These are phyloP conservation scores for Drosophila tripunctata DNA, from an alignment of 2,888 invertebrate species.

Conservation along the genomic window DNA sequence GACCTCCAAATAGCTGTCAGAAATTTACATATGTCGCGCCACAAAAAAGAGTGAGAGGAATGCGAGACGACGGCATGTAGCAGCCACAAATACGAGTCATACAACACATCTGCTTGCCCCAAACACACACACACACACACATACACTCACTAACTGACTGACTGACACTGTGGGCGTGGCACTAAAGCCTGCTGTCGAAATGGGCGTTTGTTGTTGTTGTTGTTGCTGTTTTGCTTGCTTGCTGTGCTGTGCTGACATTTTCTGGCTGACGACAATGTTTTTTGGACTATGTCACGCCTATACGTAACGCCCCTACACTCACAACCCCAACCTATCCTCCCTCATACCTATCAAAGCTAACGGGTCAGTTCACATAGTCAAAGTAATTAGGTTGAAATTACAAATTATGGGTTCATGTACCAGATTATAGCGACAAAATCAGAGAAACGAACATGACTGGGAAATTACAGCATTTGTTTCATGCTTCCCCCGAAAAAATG, in stretches of 20 bases:
- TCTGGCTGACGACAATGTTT: constrained; percentile 72
- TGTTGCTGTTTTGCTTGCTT: too few species aligned
- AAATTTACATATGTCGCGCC: constrained; percentile 68
- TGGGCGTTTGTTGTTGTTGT: constrained; percentile 75
- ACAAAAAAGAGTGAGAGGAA: too few species aligned
- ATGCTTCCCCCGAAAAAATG: constrained; percentile 35
- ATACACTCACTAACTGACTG: background rate
- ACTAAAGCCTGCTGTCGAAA: constrained; percentile 45
- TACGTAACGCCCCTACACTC: background rate
- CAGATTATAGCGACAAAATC: constrained; percentile 77
- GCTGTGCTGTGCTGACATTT: constrained; percentile 77
- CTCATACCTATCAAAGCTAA: background rate
- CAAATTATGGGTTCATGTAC: constrained; percentile 79
- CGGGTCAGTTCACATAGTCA: constrained; percentile 25
- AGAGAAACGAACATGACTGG: constrained; percentile 59
- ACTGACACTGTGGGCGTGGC: constrained; percentile 55
- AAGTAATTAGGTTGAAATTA: constrained; percentile 81
- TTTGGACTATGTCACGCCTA: constrained; percentile 45
- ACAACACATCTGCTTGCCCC: constrained; percentile 37
- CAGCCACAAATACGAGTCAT: constrained; percentile 34
- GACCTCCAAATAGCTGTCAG: constrained; percentile 64
- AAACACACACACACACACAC: constrained; percentile 1
- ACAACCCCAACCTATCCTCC: background rate
- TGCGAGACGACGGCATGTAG: constrained; percentile 35
- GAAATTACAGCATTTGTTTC: constrained; percentile 62